A percentile compares a stretch with the other conserved stretches of the same genome.
phyloP scores from a whole-genome alignment of 1,140 invertebrate genomes.

The Drosophila takahashii region DNA sequence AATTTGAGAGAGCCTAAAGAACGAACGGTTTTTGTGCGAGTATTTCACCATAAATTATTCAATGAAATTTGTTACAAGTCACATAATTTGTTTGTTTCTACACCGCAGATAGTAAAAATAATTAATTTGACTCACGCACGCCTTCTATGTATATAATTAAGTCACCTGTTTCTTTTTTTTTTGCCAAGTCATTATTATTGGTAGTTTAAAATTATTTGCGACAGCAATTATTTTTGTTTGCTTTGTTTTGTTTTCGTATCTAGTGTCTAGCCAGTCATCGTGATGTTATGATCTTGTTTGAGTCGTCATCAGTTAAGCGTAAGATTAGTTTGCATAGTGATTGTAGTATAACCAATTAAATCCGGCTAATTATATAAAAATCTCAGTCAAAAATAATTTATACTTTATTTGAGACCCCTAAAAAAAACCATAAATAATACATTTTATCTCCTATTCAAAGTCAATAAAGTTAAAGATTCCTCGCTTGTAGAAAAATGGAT shows the following conservation, averaged over 20 bases:
- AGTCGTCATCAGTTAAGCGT: not conserved
- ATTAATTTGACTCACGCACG: not conserved
- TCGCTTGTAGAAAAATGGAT: slow-evolving; percentile 50
- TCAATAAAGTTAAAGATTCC: slow-evolving; percentile 45
- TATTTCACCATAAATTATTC: not conserved
- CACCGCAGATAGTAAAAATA: not conserved
- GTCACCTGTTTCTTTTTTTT: slow-evolving; percentile 1
- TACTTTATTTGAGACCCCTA: not conserved
- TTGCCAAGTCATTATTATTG: slow-evolving; percentile 1
- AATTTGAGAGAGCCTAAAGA: not conserved
- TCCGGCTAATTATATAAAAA: no score
- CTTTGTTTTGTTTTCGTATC: slow-evolving; percentile 3
- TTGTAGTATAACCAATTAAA: no score
- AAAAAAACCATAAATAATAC: not conserved
- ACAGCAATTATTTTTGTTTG: slow-evolving; percentile 6
- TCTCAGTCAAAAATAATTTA: not conserved
- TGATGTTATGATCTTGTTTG: not conserved
- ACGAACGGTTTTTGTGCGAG: not conserved
- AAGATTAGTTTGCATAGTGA: not conserved
- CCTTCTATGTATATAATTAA: not conserved
- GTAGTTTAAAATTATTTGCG: not conserved
- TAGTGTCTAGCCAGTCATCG: slow-evolving; percentile 2
- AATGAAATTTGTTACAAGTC: not conserved
- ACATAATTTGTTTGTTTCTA: not conserved
- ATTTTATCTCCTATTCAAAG: slow-evolving; percentile 6